Evolutionary conservation across 2,888 invertebrate species (phyloP).

Genomic region (Campoletis raptor): DNA sequence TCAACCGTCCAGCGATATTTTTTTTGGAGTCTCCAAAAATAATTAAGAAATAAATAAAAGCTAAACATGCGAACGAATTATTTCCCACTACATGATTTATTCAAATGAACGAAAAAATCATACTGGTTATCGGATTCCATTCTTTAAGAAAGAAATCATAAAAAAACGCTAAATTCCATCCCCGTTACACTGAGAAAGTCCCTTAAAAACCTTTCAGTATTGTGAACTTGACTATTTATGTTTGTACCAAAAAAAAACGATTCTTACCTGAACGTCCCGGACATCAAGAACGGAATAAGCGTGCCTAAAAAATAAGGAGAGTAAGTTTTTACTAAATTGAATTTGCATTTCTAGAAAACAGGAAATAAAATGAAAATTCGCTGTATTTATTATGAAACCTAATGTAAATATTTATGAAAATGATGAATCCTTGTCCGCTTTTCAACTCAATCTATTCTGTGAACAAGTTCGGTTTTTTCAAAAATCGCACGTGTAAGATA

Average conservation of each 20-base stretch:
- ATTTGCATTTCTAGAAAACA: constrained; percentile 3
- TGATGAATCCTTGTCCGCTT: background rate
- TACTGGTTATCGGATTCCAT: too few relatives aligned
- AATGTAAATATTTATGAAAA: background rate
- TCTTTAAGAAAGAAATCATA: too few relatives aligned
- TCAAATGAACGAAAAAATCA: too few relatives aligned
- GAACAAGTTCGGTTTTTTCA: background rate
- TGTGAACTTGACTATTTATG: background rate
- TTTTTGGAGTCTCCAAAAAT: too few relatives aligned
- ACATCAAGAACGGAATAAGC: constrained; percentile 99
- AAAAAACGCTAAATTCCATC: too few relatives aligned
- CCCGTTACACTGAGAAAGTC: too few relatives aligned
- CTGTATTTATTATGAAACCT: background rate
- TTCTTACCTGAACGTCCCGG: constrained; percentile 87
- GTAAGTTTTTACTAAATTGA: background rate
- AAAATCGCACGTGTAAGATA: background rate
- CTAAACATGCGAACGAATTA: too few relatives aligned
- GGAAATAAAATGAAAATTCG: background rate
- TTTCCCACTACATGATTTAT: too few relatives aligned
- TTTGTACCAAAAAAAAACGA: background rate
- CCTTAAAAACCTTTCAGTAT: background rate
- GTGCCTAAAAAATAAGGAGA: constrained; percentile 87
- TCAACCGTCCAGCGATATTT: too few relatives aligned
- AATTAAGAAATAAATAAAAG: too few relatives aligned
- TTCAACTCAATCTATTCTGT: too few relatives aligned